A percentile compares a stretch with the other conserved stretches of the same genome.
These are phyloP conservation scores for Perca schrenkii DNA, from an alignment of 2,113 vertebrate genomes.

Conservation along the genomic window DNA sequence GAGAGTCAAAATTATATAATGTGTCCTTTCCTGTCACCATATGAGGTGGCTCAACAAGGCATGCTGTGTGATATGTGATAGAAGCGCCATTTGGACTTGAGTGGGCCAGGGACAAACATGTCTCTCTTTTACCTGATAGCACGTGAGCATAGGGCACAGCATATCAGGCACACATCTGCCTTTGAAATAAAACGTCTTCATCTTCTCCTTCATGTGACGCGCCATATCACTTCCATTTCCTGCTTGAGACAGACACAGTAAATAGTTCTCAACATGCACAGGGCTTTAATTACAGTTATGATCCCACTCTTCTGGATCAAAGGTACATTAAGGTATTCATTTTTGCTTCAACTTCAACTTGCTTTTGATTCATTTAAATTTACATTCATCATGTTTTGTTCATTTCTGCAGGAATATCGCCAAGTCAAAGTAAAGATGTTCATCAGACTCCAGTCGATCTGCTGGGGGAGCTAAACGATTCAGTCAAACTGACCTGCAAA, in stretches of 20 bases:
- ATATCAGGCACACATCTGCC: neutral
- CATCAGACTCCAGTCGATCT: constrained; percentile 32
- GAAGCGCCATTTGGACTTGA: neutral
- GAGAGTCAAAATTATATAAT: neutral
- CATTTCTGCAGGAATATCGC: constrained; percentile 21
- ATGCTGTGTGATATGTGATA: neutral
- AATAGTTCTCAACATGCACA: constrained; percentile 6
- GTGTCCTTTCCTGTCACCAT: neutral
- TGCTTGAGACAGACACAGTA: neutral
- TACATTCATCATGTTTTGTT: neutral
- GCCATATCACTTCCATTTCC: neutral
- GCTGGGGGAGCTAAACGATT: neutral
- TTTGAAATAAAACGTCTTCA: neutral
- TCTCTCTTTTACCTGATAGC: neutral
- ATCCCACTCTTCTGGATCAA: neutral
- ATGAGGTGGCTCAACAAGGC: neutral
- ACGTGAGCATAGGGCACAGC: neutral
- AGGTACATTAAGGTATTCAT: neutral
- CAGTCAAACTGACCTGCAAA: constrained; percentile 43
- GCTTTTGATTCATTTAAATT: too few species aligned
- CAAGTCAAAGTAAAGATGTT: neutral
- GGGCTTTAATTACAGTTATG: neutral
- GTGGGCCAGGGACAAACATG: neutral
- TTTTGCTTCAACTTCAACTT: neutral
- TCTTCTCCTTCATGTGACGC: neutral